Evolutionary conservation across 2,888 invertebrate species (phyloP), one percentile per base, ranked within the genome.

Genomic region (Hyppa rectilinea): DNA sequence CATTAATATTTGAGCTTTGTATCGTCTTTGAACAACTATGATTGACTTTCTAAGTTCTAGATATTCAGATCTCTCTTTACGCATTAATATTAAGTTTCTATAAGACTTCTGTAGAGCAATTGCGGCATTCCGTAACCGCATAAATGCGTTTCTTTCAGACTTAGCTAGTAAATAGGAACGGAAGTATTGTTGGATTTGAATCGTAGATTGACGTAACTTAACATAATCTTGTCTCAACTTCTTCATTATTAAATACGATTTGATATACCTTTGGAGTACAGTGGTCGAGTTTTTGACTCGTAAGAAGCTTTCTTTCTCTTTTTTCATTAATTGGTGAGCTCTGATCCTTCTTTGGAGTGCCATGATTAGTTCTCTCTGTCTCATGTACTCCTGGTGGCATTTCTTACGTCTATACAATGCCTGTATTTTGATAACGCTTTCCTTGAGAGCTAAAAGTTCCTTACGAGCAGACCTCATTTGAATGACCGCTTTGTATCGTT

Each of bases 291-390:
- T 87, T 74, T 74, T 95, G 20, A 93, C 78, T 36, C 87, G 75
- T 1, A 94, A 66, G 82, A 92, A 97, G 1, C 88, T 67, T 3
- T 85, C 67, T 61, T 94, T 93, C 26, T 92, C 88, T 58, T 83
- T 84, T 60, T 89, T 91, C 89, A 95, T 95, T 34, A 91, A 62
- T 52, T 89, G 90, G 10, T 90, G 88, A 1, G 96, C 96, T 81
- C 96, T 94, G 84, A 96, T 94, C 89, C 92, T 95, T 65, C 89
- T 91, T 82, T 97, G 97, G 58, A 97, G 87, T 3, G 81, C 78
- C 20, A 96, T 87, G 36, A 94, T 91, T 17, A 93, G 87, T 29
- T 89, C 86, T 55, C 87, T 90, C 5, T 85, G 86, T 47, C 83
- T 85, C 14, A 87, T 74, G 74, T 95, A 96, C 29, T 91, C 86